Conservation (phyloP, 2,888 invertebrate species). For the Tenthredo notha region DNA sequence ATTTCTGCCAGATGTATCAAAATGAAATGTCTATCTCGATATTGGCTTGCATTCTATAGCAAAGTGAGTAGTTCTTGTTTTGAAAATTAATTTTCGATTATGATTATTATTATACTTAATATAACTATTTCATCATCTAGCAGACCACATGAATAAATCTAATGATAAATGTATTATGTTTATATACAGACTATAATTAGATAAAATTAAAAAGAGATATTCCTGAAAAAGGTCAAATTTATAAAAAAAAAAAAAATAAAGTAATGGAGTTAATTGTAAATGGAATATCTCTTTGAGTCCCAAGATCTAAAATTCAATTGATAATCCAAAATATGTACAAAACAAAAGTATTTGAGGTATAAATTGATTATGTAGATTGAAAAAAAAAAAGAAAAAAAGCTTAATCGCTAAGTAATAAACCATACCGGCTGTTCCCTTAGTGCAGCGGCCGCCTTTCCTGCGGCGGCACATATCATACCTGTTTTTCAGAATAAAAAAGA, state of each 20-base stretch:
- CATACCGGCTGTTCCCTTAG: conserved; percentile 99
- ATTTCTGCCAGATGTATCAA: not conserved
- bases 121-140: not conserved
- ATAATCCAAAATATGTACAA: conserved; percentile 15
- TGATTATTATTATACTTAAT: no score
- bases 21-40: not conserved
- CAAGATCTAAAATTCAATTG: conserved; percentile 20
- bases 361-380: conserved; percentile 49
- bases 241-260: not conserved
- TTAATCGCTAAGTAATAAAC: conserved; percentile 76
- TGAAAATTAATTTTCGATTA: not conserved
- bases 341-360: not conserved
- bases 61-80: not conserved
- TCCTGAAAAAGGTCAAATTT: not conserved
- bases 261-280: not conserved
- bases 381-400: conserved; percentile 63
- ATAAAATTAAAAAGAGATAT: conserved; percentile 7
- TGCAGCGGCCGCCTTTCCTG: conserved; percentile 97
- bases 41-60: not conserved
- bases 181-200: not conserved
- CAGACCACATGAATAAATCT: conserved; percentile 19
- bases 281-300: not conserved
- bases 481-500: conserved; percentile 79
- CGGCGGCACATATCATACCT: conserved; percentile 99
- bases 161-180: conserved; percentile 30